phyloP scores from a whole-genome alignment of 2,113 vertebrate genomes.

The Ondatra zibethicus region DNA sequence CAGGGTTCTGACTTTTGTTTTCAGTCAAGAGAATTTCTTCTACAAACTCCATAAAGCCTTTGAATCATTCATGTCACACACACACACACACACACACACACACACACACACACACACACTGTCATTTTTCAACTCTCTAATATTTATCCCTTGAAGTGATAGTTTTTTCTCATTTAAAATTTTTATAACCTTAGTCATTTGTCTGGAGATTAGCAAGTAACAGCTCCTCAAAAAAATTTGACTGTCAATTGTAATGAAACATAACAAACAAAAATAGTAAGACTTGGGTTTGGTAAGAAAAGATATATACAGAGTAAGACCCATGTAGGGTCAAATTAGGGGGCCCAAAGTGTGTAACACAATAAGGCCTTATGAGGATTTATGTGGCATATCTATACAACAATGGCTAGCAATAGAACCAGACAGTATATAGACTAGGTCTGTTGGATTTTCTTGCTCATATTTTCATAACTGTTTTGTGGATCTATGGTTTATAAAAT shows the following conservation, averaged over 20 bases:
- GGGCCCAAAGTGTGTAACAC: not conserved
- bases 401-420: not conserved
- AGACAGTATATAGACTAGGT: not conserved
- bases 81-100: no score
- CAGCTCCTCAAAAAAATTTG: not conserved
- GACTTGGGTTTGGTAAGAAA: slow-evolving; percentile 14
- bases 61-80: not conserved
- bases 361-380: not conserved
- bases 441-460: not conserved
- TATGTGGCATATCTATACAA: not conserved
- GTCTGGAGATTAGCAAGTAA: not conserved
- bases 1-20: not conserved
- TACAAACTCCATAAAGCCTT: not conserved
- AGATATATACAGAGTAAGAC: not conserved
- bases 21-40: not conserved
- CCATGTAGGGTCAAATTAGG: not conserved
- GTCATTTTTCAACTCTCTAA: not conserved
- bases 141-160: not conserved
- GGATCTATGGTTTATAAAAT: not conserved
- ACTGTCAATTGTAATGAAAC: not conserved
- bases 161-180: not conserved
- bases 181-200: not conserved
- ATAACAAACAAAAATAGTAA: not conserved
- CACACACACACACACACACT: no score
- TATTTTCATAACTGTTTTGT: not conserved